A percentile compares a stretch with the other conserved stretches of the same genome.
phyloP scores from a whole-genome alignment of 2,113 vertebrate genomes.

The Hiodon tergisus region DNA sequence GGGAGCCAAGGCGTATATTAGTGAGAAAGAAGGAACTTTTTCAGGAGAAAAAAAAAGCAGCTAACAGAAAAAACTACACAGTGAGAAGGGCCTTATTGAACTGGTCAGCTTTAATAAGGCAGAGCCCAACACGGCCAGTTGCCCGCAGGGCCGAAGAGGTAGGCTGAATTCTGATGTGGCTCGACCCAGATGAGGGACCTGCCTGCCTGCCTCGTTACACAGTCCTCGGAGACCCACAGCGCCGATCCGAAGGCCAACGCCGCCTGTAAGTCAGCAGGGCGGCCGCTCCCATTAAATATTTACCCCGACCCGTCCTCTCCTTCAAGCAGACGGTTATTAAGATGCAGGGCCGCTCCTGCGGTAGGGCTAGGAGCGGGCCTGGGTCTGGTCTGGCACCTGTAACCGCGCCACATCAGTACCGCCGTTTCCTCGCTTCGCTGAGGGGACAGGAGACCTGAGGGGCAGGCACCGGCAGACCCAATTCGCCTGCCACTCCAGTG shows the following conservation, averaged over 20 bases:
- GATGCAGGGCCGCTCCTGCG: neutral
- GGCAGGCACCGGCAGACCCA: too few species aligned
- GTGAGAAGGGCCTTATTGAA: too few species aligned
- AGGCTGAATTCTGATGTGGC: neutral
- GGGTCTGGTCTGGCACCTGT: neutral
- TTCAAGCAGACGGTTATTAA: neutral
- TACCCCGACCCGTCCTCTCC: neutral
- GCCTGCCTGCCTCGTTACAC: neutral
- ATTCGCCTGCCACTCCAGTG: too few species aligned
- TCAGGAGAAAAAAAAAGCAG: too few species aligned
- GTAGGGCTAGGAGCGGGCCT: neutral
- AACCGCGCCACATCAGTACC: too few species aligned
- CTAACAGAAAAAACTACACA: too few species aligned
- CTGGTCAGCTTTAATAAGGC: constrained; percentile 7
- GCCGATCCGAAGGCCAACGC: neutral
- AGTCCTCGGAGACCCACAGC: neutral
- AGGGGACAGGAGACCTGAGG: too few species aligned
- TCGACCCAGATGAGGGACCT: neutral
- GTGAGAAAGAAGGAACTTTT: too few species aligned
- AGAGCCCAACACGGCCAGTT: neutral
- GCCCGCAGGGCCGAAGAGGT: neutral
- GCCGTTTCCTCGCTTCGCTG: too few species aligned
- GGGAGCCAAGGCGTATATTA: too few species aligned
- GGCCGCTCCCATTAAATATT: neutral
- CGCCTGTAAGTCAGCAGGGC: neutral